These are phyloP conservation scores for Eubucco bourcierii DNA, from an alignment of 2,113 vertebrate genomes.

Conservation along the genomic window DNA sequence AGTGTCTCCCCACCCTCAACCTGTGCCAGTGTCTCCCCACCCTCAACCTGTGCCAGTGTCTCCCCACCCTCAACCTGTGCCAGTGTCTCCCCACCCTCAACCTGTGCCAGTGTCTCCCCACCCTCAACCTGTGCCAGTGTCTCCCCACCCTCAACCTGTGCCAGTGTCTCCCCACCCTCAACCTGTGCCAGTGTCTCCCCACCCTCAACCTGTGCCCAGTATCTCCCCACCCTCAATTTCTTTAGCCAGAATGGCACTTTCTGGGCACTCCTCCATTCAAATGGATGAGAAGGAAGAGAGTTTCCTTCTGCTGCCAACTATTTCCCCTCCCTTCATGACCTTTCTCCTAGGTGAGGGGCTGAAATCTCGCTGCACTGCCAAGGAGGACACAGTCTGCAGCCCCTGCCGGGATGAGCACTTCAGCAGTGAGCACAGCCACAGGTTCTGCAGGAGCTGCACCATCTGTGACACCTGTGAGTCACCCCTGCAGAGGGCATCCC, in stretches of 20 bases:
- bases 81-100: no score
- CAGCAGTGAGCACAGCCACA: not conserved
- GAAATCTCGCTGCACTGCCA: not conserved
- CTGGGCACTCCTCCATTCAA: not conserved
- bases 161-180: no score
- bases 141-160: no score
- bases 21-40: no score
- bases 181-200: no score
- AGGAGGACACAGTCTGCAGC: not conserved
- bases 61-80: no score
- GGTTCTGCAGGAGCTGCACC: slow-evolving; percentile 56
- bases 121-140: no score
- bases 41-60: no score
- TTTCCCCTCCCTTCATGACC: not conserved
- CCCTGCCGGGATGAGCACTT: slow-evolving; percentile 47
- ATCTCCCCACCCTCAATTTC: not conserved
- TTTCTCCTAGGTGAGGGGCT: slow-evolving; percentile 58
- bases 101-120: no score
- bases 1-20: no score
- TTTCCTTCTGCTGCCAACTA: not conserved
- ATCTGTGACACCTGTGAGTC: slow-evolving; percentile 68
- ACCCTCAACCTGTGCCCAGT: no score
- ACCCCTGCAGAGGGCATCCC: fast-evolving
- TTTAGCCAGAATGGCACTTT: not conserved
- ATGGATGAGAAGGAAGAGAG: not conserved